A percentile compares a stretch with the other conserved stretches of the same genome.
phyloP scores from a whole-genome alignment of 2,888 invertebrate species.

The Zootermopsis nevadensis region DNA sequence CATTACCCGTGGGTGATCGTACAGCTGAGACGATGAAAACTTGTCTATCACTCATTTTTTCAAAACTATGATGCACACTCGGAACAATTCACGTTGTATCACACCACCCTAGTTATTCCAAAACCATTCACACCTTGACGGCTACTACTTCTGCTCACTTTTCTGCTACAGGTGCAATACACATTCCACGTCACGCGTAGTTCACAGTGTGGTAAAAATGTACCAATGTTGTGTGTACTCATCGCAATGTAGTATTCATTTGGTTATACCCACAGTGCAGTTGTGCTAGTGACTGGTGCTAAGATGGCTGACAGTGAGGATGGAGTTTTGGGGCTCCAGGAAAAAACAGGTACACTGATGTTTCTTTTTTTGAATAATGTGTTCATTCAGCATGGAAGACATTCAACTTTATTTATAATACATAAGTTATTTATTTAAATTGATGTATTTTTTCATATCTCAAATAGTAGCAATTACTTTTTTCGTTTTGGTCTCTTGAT shows the following conservation, averaged over 20 bases:
- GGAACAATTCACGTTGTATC: background rate
- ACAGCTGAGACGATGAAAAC: slow-evolving; percentile 82
- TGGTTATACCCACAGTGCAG: slow-evolving; percentile 39
- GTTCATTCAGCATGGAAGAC: background rate
- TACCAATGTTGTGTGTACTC: too few relatives aligned
- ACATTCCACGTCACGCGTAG: background rate
- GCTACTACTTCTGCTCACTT: background rate
- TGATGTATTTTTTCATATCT: background rate
- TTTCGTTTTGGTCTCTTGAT: background rate
- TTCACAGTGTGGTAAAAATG: too few relatives aligned
- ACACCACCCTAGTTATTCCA: too few relatives aligned
- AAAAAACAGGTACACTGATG: slow-evolving; percentile 51
- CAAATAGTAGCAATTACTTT: background rate
- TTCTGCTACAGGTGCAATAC: background rate
- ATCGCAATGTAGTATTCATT: slow-evolving; percentile 15
- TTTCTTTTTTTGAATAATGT: slow-evolving; percentile 7
- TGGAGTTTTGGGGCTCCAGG: slow-evolving; percentile 46
- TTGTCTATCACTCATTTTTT: slow-evolving; percentile 61
- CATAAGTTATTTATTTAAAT: background rate
- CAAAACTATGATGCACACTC: too few relatives aligned
- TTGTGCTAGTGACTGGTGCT: slow-evolving; percentile 49
- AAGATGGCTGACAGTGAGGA: slow-evolving; percentile 52
- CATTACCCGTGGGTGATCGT: slow-evolving; percentile 86
- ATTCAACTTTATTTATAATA: background rate
- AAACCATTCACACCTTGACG: too few relatives aligned